These are phyloP conservation scores for Glaucomys volans DNA, from an alignment of 2,113 vertebrate species.

Conservation along the genomic window DNA sequence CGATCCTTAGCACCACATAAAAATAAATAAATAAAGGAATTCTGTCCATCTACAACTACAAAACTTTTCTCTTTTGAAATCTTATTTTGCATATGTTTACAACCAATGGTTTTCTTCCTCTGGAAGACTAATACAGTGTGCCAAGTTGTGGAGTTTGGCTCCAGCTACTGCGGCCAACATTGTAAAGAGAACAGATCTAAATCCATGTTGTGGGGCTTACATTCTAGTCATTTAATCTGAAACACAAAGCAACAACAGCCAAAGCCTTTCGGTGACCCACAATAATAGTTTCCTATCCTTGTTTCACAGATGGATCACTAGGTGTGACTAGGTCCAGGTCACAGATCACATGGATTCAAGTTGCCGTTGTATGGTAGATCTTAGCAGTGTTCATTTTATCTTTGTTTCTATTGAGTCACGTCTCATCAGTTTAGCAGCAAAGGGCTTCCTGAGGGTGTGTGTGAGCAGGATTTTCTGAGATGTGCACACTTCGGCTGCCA, in stretches of 20 bases:
- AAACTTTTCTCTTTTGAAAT: background rate
- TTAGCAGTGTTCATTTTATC: background rate
- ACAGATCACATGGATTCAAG: background rate
- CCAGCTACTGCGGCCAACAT: background rate
- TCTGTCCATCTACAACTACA: too few relatives aligned
- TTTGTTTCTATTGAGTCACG: background rate
- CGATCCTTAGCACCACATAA: too few relatives aligned
- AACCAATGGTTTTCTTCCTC: background rate
- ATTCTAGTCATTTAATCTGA: background rate
- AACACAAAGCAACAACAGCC: background rate
- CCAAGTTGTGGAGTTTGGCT: background rate
- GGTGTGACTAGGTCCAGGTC: background rate
- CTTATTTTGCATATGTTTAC: background rate
- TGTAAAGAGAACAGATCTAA: background rate
- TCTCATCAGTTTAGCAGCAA: background rate
- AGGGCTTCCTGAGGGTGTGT: fast-evolving
- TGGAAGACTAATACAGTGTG: background rate
- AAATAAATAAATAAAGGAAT: too few relatives aligned
- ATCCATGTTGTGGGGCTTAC: background rate
- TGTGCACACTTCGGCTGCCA: background rate
- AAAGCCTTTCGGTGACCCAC: background rate
- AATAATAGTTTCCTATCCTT: background rate
- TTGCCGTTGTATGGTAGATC: background rate
- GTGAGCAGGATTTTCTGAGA: background rate
- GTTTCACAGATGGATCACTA: background rate